Conservation (phyloP, 2,888 invertebrate genomes). For the Eremobia ochroleuca region DNA sequence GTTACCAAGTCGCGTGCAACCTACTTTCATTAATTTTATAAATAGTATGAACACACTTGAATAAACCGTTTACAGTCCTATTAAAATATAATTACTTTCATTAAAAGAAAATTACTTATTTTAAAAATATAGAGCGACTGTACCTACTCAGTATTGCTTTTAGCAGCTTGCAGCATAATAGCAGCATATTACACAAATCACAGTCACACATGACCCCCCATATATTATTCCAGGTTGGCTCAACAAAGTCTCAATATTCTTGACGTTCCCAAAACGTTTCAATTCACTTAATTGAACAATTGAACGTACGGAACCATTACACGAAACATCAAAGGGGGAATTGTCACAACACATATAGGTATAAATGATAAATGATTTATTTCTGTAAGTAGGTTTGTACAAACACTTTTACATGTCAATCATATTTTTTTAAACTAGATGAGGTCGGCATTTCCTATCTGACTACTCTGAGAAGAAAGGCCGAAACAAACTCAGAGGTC, state of each 20-base stretch:
- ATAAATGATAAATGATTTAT: too few species aligned
- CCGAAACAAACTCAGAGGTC: too few species aligned
- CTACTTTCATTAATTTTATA: constrained; percentile 46
- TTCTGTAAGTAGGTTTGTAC: too few species aligned
- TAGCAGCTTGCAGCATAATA: background rate
- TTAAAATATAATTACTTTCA: constrained; percentile 24
- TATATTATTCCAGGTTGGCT: constrained; percentile 30
- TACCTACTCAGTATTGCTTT: background rate
- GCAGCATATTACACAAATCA: background rate
- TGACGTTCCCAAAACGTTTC: constrained; percentile 45
- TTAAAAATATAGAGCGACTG: background rate
- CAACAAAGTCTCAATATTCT: constrained; percentile 36
- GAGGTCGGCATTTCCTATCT: too few species aligned
- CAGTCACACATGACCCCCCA: background rate
- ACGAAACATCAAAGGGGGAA: constrained; percentile 30
- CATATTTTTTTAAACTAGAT: too few species aligned
- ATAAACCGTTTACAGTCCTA: constrained; percentile 36
- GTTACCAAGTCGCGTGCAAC: constrained; percentile 47
- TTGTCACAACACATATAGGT: background rate
- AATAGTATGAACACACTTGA: constrained; percentile 34
- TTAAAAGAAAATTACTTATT: constrained; percentile 34
- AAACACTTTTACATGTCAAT: too few species aligned
- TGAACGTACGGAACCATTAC: constrained; percentile 50
- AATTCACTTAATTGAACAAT: constrained; percentile 61
- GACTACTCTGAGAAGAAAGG: too few species aligned